Evolutionary conservation across 2,888 invertebrate species (phyloP).

Genomic region (Leptura quadrifasciata): DNA sequence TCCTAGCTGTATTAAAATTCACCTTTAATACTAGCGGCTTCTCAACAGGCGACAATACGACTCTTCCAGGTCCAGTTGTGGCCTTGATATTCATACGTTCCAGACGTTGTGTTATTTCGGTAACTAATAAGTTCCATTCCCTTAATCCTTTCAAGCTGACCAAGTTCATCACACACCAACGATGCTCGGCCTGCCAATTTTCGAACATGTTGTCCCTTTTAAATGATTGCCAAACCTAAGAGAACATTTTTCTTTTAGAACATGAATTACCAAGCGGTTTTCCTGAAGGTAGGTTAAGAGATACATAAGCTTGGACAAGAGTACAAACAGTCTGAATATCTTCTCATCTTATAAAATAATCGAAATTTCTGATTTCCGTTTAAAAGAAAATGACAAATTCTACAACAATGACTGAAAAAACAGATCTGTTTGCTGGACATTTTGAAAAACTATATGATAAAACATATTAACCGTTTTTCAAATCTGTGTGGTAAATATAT

Average conservation of each 20-base stretch:
- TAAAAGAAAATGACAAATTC: too few relatives aligned
- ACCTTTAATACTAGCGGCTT: constrained; percentile 82
- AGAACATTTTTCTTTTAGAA: constrained; percentile 37
- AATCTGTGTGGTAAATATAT: too few relatives aligned
- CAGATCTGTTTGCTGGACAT: too few relatives aligned
- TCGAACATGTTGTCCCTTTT: constrained; percentile 63
- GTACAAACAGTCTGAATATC: too few relatives aligned
- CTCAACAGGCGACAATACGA: constrained; percentile 74
- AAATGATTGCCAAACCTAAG: constrained; percentile 79
- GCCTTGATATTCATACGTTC: constrained; percentile 78
- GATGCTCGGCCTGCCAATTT: constrained; percentile 54
- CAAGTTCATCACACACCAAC: constrained; percentile 83
- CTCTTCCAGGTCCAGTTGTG: constrained; percentile 72
- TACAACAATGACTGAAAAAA: too few relatives aligned
- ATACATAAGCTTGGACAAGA: too few relatives aligned
- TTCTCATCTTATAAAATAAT: too few relatives aligned
- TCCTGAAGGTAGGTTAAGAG: not conserved
- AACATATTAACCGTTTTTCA: too few relatives aligned
- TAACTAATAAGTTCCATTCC: constrained; percentile 83
- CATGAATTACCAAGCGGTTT: not conserved
- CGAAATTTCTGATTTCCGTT: too few relatives aligned
- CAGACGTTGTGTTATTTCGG: constrained; percentile 82
- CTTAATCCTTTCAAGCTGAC: constrained; percentile 83
- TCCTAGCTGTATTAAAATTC: constrained; percentile 18
- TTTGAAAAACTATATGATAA: too few relatives aligned